A percentile compares a stretch with the other conserved stretches of the same genome.
Evolutionary conservation across 2,113 vertebrate genomes (phyloP).

Genomic region (Prinia subflava): DNA sequence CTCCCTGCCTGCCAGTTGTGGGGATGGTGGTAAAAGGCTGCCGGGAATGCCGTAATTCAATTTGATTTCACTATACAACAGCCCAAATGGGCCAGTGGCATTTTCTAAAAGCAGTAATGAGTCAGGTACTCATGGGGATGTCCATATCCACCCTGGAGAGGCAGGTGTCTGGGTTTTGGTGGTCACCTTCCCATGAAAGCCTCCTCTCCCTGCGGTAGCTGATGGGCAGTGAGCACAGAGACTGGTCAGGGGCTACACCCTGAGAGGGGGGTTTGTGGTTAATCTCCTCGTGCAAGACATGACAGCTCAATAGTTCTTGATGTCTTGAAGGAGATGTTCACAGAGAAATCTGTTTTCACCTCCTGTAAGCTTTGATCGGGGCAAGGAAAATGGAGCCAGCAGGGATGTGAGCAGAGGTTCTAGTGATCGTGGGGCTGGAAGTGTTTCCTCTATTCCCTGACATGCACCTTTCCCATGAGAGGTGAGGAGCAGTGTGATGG

Average conservation of each 20-base stretch:
- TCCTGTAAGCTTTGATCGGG: neutral
- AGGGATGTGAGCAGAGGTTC: neutral
- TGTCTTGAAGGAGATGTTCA: neutral
- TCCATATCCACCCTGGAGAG: neutral
- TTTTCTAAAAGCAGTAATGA: neutral
- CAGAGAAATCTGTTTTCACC: neutral
- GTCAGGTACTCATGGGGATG: fast-evolving
- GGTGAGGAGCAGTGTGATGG: neutral
- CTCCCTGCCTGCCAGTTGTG: fast-evolving
- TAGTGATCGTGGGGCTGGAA: neutral
- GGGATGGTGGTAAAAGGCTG: fast-evolving
- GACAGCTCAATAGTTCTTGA: neutral
- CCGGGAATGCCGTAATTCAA: fast-evolving
- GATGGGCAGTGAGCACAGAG: fast-evolving
- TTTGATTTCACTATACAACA: neutral
- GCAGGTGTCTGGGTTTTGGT: neutral
- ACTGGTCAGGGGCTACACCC: neutral
- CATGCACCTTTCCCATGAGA: neutral
- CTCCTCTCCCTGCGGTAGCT: neutral
- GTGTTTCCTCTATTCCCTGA: neutral
- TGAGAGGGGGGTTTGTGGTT: fast-evolving
- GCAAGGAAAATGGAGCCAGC: neutral
- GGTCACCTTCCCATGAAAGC: neutral
- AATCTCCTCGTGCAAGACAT: neutral
- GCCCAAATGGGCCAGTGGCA: fast-evolving